A percentile compares a stretch with the other conserved stretches of the same genome.
Conservation (phyloP, 2,113 vertebrate genomes). For the Nothoprocta pentlandii region DNA sequence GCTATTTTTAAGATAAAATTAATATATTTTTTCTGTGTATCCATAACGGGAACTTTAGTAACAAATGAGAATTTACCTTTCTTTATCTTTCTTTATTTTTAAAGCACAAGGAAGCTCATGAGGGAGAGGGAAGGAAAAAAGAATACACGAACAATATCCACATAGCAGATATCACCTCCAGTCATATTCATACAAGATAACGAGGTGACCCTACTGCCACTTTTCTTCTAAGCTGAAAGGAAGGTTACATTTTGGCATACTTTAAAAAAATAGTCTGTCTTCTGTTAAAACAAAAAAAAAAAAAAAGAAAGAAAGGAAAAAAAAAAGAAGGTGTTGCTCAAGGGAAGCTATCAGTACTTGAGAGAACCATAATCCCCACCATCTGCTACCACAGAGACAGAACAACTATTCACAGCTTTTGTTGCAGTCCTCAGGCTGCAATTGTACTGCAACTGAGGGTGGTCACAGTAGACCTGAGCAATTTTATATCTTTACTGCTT, state of each 20-base stretch:
- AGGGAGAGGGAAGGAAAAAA: background rate
- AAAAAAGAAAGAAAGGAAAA: background rate
- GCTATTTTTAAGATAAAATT: background rate
- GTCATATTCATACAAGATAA: conserved; percentile 20
- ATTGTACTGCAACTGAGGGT: conserved; percentile 62
- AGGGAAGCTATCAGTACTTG: conserved; percentile 60
- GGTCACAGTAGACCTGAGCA: conserved; percentile 59
- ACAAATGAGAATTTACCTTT: background rate
- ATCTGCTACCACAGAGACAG: conserved; percentile 67
- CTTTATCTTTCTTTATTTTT: background rate
- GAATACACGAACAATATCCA: background rate
- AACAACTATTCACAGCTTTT: conserved; percentile 67
- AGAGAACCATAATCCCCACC: conserved; percentile 61
- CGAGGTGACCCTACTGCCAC: background rate
- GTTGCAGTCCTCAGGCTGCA: conserved; percentile 63
- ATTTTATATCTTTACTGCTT: conserved; percentile 58
- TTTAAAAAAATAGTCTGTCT: conserved; percentile 19
- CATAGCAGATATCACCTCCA: background rate
- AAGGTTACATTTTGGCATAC: conserved; percentile 9
- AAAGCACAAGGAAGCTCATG: background rate
- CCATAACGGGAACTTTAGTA: background rate
- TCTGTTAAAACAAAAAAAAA: background rate
- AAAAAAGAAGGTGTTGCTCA: conserved; percentile 32
- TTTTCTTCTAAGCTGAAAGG: background rate
- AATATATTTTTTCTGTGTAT: background rate